Evolutionary conservation across 2,113 vertebrate species (phyloP), one percentile per base, ranked within the genome.

Genomic region (Dryoscopus gambensis): DNA sequence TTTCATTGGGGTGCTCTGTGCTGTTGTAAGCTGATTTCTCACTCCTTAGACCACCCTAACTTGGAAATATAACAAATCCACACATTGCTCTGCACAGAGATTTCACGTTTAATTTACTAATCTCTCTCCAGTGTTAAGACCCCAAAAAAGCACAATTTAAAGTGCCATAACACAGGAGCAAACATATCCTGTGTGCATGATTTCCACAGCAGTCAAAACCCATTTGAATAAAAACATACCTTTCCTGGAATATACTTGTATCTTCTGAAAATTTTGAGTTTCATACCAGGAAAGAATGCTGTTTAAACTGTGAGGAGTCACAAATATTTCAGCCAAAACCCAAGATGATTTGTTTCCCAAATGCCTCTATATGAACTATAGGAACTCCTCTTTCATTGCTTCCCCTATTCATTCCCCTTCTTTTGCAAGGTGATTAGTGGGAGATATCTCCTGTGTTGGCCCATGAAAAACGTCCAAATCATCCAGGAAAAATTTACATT

Each of bases 371-470:
- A 44, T 33, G 27, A 78, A 24, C 71, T 47, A 53, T 2, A 67
- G 37, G 50, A 94, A 20, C 10, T n/a, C 17, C 16, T 91, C 35
- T 31, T 74, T 75, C 52, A 59, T 35, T 65, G 33, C 27, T n/a
- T n/a, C n/a, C n/a, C n/a, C n/a, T 73, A 5, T 28, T 40, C 18
- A 25, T 33, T 46, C 23, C 18, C 15, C 5, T 47, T 82, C 23
- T 82, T 52, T 79, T 60, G 64, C 12, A 67, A 9, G 0, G 0
- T 11, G 11, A 7, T 35, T 33, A 50, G 21, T 24, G 39, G 46
- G 23, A 85, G 5, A 70, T 23, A 8, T 11, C 50, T 73, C 39
- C 49, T 55, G 7, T 20, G 7, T 7, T 25, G 10, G 53, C 59
- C n/a, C 24, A 6, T 9, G 47, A 75, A 89, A 92, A 71, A 20